phyloP scores from a whole-genome alignment of 2,888 invertebrate species.

The Acanthococcus lagerstroemiae region DNA sequence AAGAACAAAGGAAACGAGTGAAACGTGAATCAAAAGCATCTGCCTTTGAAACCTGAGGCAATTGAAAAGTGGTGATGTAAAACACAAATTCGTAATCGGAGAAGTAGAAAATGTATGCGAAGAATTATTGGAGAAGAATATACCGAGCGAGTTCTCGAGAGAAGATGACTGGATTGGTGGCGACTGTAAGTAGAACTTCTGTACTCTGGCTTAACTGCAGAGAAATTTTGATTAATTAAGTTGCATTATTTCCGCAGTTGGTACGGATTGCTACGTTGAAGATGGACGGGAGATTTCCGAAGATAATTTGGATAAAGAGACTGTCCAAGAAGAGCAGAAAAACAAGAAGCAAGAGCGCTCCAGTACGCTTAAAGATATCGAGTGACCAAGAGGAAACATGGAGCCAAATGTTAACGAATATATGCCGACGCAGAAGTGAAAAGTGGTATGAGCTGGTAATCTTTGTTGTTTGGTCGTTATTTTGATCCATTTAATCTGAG shows the following conservation, averaged over 20 bases:
- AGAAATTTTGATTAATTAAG: too few species aligned
- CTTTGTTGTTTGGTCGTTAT: not conserved
- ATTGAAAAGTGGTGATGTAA: constrained; percentile 63
- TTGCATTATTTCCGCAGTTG: constrained; percentile 48
- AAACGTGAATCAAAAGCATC: constrained; percentile 48
- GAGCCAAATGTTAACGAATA: constrained; percentile 67
- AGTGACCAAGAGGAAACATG: constrained; percentile 47
- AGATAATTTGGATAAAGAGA: constrained; percentile 72
- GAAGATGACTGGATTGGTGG: constrained; percentile 94
- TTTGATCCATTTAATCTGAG: too few species aligned
- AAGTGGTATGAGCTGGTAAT: constrained; percentile 40
- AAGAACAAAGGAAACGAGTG: constrained; percentile 35
- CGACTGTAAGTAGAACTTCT: constrained; percentile 54
- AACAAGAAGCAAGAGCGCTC: constrained; percentile 43
- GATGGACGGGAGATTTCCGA: constrained; percentile 97
- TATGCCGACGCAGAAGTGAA: constrained; percentile 69
- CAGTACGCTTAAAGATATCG: constrained; percentile 14
- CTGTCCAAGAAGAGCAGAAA: constrained; percentile 51
- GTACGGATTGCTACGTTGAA: constrained; percentile 82
- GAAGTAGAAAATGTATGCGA: constrained; percentile 85
- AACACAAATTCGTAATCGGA: constrained; percentile 76
- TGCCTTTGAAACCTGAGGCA: constrained; percentile 66
- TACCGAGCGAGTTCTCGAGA: constrained; percentile 63
- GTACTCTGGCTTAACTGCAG: not conserved
- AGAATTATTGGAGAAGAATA: constrained; percentile 84